These are phyloP conservation scores for Barnardius zonarius DNA, from an alignment of 2,113 vertebrate genomes.

Conservation along the genomic window DNA sequence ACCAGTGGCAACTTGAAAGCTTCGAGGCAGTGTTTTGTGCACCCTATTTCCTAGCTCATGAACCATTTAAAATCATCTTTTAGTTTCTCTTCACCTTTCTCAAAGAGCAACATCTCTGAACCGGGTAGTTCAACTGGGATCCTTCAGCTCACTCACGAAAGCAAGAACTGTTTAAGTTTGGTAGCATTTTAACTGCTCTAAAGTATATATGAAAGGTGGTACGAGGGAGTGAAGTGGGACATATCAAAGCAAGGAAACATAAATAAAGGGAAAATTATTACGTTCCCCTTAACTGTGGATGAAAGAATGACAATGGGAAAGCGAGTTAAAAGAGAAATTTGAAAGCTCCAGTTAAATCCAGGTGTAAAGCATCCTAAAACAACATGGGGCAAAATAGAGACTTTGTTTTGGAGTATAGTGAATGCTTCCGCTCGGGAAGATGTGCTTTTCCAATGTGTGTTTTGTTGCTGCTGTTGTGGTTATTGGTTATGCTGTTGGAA, in stretches of 20 bases:
- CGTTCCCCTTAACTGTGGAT: background rate
- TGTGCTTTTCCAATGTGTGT: background rate
- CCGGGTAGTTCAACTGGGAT: background rate
- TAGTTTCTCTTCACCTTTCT: background rate
- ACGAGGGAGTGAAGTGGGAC: background rate
- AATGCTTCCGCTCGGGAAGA: fast-evolving
- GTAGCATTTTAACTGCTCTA: background rate
- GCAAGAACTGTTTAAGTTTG: background rate
- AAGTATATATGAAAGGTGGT: background rate
- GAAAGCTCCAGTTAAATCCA: background rate
- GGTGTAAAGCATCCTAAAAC: background rate
- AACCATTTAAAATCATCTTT: background rate
- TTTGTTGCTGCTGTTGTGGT: background rate
- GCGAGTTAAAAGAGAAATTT: background rate
- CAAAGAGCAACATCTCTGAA: background rate
- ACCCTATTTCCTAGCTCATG: background rate
- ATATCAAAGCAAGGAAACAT: background rate
- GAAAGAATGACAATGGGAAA: fast-evolving
- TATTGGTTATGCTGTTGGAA: background rate
- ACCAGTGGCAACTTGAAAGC: background rate
- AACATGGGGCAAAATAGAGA: background rate
- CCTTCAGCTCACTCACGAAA: background rate
- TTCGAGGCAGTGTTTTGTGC: background rate
- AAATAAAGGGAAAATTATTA: background rate
- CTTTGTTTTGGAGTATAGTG: background rate